Evolutionary conservation across 2,113 vertebrate species (phyloP), one percentile per base, ranked within the genome.

Genomic region (Gavia stellata): DNA sequence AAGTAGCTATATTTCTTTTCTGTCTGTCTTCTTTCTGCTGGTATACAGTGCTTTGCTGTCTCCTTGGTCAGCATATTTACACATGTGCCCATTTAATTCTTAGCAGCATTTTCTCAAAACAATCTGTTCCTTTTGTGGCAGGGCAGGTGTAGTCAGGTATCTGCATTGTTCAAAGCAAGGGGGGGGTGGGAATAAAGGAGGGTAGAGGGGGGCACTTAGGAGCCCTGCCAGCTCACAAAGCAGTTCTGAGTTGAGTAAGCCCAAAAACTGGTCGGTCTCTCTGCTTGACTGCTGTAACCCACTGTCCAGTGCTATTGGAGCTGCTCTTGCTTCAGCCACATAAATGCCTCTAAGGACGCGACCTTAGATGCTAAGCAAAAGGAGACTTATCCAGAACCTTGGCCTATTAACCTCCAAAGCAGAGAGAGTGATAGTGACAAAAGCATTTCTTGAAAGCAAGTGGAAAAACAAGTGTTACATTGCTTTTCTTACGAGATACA

Each of bases 391-490:
- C 34, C 59, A 81, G 63, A 53, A 29, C 61, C 18, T 55, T 77
- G 47, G 13, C 40, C 34, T 88, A 3, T 86, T 65, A 47, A 62
- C 12, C 8, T 86, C 24, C 66, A 40, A 71, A 72, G 44, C 58
- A 90, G 58, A 34, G 36, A 53, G 33, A n/a, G 5, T 44, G 34
- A 40, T 14, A 17, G 66, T 87, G 29, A 83, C 58, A 85, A 80
- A 93, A 83, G 5, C 42, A 16, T 25, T 67, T 85, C 3, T 7
- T 83, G 50, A 73, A 90, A 73, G 40, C 25, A n/a, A 49, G 44
- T n/a, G 47, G 23, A 28, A 88, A 92, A 65, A 7, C 0, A 4
- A 81, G 29, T 18, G 13, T 47, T 63, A 9, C 0, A 0, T 31
- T 73, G 36, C 28, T 73, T 83, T 86, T 81, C 15, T 80, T 53